A percentile compares a stretch with the other conserved stretches of the same genome.
Conservation (phyloP, 2,888 invertebrate genomes). For the Synanthedon andrenaeformis region DNA sequence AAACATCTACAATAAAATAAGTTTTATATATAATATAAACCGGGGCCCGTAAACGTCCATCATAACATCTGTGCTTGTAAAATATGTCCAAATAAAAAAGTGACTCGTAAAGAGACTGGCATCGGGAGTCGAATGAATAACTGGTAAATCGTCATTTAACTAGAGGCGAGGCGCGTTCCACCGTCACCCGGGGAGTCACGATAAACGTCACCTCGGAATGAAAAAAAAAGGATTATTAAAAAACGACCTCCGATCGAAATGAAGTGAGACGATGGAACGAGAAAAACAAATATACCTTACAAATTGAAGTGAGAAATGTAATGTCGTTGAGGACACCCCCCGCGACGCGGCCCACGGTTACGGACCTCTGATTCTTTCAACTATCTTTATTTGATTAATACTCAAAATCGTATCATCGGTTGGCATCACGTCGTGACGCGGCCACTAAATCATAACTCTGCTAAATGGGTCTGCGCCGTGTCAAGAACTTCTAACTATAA, state of each 20-base stretch:
- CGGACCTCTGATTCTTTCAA: constrained; percentile 15
- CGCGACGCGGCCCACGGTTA: constrained; percentile 29
- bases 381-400: constrained; percentile 58
- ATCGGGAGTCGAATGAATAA: constrained; percentile 54
- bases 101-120: constrained; percentile 61
- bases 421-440: constrained; percentile 37
- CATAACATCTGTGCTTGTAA: constrained; percentile 62
- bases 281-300: constrained; percentile 54
- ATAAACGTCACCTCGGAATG: constrained; percentile 67
- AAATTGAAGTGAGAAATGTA: constrained; percentile 66
- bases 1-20: no score
- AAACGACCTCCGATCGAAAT: constrained; percentile 52
- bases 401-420: constrained; percentile 36
- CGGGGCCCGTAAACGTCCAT: constrained; percentile 44
- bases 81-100: constrained; percentile 61
- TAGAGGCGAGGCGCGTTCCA: constrained; percentile 35
- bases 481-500: constrained; percentile 8
- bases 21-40: no score
- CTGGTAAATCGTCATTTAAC: constrained; percentile 61
- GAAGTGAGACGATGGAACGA: constrained; percentile 49
- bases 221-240: constrained; percentile 54
- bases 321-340: constrained; percentile 51
- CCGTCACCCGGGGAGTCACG: constrained; percentile 57
- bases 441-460: constrained; percentile 41
- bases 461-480: constrained; percentile 45